These are phyloP conservation scores for Orchestes rusci DNA, from an alignment of 2,888 invertebrate genomes.

Conservation along the genomic window DNA sequence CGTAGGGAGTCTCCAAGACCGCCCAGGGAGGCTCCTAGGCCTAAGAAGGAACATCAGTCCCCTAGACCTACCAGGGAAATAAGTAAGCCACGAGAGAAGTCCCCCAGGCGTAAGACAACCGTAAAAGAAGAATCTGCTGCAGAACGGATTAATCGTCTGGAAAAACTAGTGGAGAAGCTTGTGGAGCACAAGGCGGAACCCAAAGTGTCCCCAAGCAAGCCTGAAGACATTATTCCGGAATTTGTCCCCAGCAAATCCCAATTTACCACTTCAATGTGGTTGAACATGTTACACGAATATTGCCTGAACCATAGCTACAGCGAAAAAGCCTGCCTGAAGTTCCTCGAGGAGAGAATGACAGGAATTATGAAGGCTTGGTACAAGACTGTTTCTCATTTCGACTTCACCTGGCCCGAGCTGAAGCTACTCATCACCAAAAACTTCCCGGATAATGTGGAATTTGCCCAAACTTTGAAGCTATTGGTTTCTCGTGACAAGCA, in stretches of 20 bases:
- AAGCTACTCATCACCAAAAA: slow-evolving; percentile 32
- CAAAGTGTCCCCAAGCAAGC: background rate
- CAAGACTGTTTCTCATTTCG: slow-evolving; percentile 29
- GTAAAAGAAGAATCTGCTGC: slow-evolving; percentile 13
- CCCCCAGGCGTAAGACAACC: background rate
- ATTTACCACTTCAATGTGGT: slow-evolving; percentile 33
- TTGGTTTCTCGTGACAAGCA: slow-evolving; percentile 29
- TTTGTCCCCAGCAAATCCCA: slow-evolving; percentile 27
- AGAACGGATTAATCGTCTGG: slow-evolving; percentile 31
- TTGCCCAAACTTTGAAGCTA: slow-evolving; percentile 30
- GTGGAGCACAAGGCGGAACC: slow-evolving; percentile 17
- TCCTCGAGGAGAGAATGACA: slow-evolving; percentile 31
- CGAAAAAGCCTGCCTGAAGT: slow-evolving; percentile 30
- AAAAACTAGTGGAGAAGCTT: slow-evolving; percentile 32
- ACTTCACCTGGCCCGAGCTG: slow-evolving; percentile 34
- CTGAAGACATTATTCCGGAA: slow-evolving; percentile 16
- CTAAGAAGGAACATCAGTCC: background rate
- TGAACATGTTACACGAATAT: slow-evolving; percentile 32
- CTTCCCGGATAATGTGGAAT: slow-evolving; percentile 34
- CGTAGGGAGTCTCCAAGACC: slow-evolving; percentile 3
- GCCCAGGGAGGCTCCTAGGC: background rate
- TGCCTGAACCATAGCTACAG: slow-evolving; percentile 29
- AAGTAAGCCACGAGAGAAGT: slow-evolving; percentile 2
- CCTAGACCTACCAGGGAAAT: background rate
- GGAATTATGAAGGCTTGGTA: slow-evolving; percentile 35